Conservation (phyloP, 1,140 invertebrate species). For the Drosophila lacteicornis region DNA sequence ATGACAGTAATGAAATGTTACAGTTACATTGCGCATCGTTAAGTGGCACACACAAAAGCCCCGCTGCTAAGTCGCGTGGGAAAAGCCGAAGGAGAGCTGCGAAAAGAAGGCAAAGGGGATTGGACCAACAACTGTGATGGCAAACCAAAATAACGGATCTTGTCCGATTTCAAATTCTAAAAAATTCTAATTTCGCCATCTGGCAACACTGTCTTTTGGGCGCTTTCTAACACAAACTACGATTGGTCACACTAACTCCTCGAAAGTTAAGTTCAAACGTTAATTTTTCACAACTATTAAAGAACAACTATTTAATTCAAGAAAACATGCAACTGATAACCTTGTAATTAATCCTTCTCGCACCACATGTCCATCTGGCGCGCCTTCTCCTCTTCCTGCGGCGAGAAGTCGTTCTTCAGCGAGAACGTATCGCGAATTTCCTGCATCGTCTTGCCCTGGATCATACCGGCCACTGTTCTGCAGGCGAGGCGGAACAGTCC, state of each 20-base stretch:
- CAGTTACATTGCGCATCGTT: slow-evolving; percentile 62
- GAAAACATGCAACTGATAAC: too few species aligned
- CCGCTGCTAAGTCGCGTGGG: slow-evolving; percentile 37
- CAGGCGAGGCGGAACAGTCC: slow-evolving; percentile 98
- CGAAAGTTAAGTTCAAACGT: too few species aligned
- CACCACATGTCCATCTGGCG: slow-evolving; percentile 99
- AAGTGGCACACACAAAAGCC: slow-evolving; percentile 56
- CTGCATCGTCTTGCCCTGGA: slow-evolving; percentile 98
- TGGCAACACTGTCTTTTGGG: too few species aligned
- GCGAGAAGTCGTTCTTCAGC: slow-evolving; percentile 99
- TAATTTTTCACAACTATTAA: too few species aligned
- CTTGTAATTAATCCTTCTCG: slow-evolving; percentile 91
- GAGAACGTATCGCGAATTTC: slow-evolving; percentile 99
- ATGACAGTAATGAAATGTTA: slow-evolving; percentile 72
- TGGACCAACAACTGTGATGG: background rate
- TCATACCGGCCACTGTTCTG: slow-evolving; percentile 99
- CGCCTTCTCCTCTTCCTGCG: slow-evolving; percentile 97
- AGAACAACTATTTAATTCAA: too few species aligned
- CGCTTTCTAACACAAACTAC: too few species aligned
- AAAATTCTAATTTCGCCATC: background rate
- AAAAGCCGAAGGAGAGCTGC: slow-evolving; percentile 15
- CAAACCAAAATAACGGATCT: background rate
- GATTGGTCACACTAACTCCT: too few species aligned
- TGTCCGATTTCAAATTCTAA: background rate
- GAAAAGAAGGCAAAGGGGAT: background rate